These are phyloP conservation scores for Alentia gelatinosa DNA, from an alignment of 2,888 invertebrate species.

Conservation along the genomic window DNA sequence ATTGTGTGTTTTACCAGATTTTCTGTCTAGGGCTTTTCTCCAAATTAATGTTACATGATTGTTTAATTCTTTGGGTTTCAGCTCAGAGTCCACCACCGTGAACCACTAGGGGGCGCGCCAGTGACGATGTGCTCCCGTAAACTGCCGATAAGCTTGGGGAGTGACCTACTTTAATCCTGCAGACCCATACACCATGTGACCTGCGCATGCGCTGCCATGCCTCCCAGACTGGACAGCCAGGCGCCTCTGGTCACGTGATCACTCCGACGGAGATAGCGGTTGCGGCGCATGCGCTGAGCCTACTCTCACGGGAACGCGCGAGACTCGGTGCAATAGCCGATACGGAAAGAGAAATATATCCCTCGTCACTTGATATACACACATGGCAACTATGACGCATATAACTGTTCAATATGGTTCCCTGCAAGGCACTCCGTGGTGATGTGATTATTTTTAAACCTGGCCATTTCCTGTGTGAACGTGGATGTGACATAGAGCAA, in stretches of 20 bases:
- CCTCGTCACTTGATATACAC: conserved; percentile 29
- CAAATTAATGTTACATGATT: background rate
- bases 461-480: background rate
- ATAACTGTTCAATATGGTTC: background rate
- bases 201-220: background rate
- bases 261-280: no score
- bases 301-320: no score
- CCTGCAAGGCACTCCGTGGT: background rate
- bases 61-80: background rate
- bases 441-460: background rate
- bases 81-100: background rate
- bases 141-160: background rate
- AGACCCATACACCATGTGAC: background rate
- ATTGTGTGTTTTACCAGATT: no score
- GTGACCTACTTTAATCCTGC: background rate
- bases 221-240: background rate
- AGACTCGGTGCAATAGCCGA: no score
- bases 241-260: no score
- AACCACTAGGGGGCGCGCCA: background rate
- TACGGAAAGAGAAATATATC: background rate
- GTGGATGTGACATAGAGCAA: conserved; percentile 1
- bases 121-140: background rate
- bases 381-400: background rate
- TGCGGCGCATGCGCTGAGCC: no score
- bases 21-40: no score